phyloP scores from a whole-genome alignment of 1,140 invertebrate genomes.

The Panagrolaimus sp. region DNA sequence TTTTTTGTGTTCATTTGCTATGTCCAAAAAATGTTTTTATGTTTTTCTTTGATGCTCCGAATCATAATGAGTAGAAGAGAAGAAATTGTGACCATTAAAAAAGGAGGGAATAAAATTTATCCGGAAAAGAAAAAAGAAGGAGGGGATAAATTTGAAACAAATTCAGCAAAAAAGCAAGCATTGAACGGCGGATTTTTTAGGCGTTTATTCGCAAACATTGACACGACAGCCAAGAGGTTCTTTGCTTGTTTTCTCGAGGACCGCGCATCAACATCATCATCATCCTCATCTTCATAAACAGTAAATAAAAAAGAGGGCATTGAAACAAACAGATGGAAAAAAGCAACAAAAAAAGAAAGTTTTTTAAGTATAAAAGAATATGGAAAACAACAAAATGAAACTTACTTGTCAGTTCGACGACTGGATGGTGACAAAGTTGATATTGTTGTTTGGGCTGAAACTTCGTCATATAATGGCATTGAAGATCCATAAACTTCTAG shows the following conservation, averaged over 20 bases:
- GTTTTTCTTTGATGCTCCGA: not conserved
- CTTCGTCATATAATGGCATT: constrained; percentile 16
- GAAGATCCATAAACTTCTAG: not conserved
- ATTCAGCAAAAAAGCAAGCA: not conserved
- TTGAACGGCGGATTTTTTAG: constrained; percentile 1
- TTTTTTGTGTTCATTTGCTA: not conserved
- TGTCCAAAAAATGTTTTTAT: not conserved
- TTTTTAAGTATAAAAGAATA: not conserved
- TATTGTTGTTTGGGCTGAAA: constrained; percentile 13
- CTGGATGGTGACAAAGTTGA: constrained; percentile 5
- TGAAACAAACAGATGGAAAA: not conserved
- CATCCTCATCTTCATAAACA: constrained; percentile 17
- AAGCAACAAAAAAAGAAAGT: constrained; percentile 1
- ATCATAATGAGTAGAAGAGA: not conserved
- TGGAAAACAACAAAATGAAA: constrained; percentile 5
- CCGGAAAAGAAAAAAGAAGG: not conserved
- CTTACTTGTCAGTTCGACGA: constrained; percentile 18
- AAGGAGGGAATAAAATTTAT: not conserved
- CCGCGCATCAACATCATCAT: no score
- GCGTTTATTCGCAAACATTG: constrained; percentile 13
- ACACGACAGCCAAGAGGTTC: not conserved
- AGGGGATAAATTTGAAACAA: not conserved
- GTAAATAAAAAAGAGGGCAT: constrained; percentile 14
- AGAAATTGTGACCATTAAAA: no score
- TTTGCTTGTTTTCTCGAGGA: not conserved